phyloP scores from a whole-genome alignment of 2,113 vertebrate genomes.

The Tympanuchus pallidicinctus region DNA sequence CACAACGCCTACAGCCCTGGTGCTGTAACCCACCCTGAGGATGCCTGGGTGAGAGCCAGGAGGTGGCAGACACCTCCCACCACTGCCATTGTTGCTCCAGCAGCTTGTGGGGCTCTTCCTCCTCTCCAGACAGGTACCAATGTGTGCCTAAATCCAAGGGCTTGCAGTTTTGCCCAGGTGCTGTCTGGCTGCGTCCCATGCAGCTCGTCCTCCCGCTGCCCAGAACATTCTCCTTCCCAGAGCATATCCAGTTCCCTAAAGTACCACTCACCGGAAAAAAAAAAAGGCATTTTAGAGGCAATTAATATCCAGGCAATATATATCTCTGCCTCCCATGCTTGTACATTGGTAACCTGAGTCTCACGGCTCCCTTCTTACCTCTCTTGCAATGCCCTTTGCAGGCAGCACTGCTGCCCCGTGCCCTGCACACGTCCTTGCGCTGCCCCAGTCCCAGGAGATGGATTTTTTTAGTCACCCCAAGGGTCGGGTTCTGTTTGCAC shows the following conservation, averaged over 20 bases:
- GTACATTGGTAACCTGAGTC: conserved; percentile 52
- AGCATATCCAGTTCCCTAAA: conserved; percentile 38
- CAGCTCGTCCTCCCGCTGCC: accelerated
- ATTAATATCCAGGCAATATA: conserved; percentile 56
- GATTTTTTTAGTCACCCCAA: neutral
- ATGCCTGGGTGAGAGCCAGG: neutral
- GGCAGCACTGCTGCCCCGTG: neutral
- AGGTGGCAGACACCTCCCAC: neutral
- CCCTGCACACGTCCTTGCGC: neutral
- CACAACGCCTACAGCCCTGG: neutral
- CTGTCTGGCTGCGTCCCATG: accelerated
- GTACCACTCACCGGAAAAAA: conserved; percentile 2
- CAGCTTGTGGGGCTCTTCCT: neutral
- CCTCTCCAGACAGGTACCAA: accelerated
- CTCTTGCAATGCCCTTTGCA: conserved; percentile 11
- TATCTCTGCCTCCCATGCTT: conserved; percentile 29
- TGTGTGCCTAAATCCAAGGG: neutral
- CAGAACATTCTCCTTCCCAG: neutral
- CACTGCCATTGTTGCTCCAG: neutral
- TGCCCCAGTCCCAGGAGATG: accelerated
- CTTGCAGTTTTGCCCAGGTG: neutral
- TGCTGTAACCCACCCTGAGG: neutral
- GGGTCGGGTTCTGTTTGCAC: neutral
- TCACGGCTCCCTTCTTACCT: neutral
- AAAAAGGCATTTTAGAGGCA: conserved; percentile 26